Evolutionary conservation across 2,113 vertebrate genomes (phyloP).

Genomic region (Thinocorus orbignyianus): DNA sequence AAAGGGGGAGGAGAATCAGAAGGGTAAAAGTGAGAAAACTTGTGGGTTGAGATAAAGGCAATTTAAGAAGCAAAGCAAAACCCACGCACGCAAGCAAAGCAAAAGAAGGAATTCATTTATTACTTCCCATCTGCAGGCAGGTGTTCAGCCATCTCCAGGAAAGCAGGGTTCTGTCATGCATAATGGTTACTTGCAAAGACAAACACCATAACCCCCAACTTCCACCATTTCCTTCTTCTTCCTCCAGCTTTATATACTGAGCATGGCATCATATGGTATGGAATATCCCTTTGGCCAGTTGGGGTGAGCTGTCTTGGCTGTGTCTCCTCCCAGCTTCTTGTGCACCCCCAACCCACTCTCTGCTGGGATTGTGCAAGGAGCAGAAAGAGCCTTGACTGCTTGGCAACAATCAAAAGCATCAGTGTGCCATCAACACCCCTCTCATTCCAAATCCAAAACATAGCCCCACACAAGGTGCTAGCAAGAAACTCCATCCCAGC

Average conservation of each 20-base stretch:
- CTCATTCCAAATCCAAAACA: not conserved
- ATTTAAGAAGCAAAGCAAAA: not conserved
- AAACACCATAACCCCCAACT: no score
- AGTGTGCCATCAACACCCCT: not conserved
- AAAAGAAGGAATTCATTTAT: no score
- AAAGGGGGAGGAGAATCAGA: not conserved
- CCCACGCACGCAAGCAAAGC: no score
- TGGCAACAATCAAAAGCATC: not conserved
- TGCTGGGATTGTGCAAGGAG: not conserved
- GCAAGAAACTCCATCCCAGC: not conserved
- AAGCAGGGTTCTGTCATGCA: no score
- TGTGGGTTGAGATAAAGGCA: not conserved
- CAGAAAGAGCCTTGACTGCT: not conserved
- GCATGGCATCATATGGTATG: not conserved
- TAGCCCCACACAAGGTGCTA: not conserved
- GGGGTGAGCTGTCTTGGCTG: not conserved
- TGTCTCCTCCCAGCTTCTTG: not conserved
- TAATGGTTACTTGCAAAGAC: no score
- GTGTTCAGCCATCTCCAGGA: no score
- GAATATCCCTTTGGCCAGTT: not conserved
- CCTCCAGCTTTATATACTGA: not conserved
- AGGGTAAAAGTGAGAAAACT: not conserved
- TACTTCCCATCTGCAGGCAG: no score
- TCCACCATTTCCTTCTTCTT: not conserved
- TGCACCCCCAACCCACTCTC: not conserved